phyloP scores from a whole-genome alignment of 1,140 invertebrate genomes.

The Stegodyphus dumicola region DNA sequence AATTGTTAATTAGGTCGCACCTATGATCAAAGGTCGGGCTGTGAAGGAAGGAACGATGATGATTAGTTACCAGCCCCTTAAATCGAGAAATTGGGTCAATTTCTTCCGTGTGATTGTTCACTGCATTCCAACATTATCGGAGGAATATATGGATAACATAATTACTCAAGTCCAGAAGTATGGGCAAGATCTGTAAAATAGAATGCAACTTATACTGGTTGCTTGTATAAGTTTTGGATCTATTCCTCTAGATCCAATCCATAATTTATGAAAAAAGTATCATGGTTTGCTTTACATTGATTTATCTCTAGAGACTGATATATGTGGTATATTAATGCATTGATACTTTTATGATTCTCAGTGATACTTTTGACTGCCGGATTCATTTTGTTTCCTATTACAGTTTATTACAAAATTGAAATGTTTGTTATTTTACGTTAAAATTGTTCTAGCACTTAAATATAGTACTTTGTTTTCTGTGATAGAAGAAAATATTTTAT shows the following conservation, averaged over 20 bases:
- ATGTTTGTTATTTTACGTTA: no score
- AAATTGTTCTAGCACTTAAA: no score
- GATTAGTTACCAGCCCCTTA: constrained; percentile 91
- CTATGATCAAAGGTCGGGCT: constrained; percentile 93
- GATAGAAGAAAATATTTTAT: no score
- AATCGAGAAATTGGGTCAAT: constrained; percentile 77
- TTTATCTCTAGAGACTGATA: constrained; percentile 9
- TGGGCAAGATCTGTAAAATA: constrained; percentile 73
- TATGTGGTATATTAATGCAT: background rate
- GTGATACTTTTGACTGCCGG: background rate
- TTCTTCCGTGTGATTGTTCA: constrained; percentile 95
- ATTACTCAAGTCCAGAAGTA: constrained; percentile 86
- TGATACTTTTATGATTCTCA: background rate
- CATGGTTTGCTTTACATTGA: background rate
- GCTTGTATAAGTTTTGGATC: background rate
- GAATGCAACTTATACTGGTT: background rate
- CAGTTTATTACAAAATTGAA: no score
- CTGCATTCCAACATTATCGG: constrained; percentile 81
- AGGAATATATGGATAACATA: constrained; percentile 86
- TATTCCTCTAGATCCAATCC: background rate
- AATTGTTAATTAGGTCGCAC: constrained; percentile 77
- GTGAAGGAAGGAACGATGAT: constrained; percentile 94
- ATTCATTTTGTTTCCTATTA: no score
- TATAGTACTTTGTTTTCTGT: no score
- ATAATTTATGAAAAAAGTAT: constrained; percentile 1